A percentile compares a stretch with the other conserved stretches of the same genome.
Evolutionary conservation across 2,888 invertebrate species (phyloP).

Genomic region (Lycocerus yunnanus): DNA sequence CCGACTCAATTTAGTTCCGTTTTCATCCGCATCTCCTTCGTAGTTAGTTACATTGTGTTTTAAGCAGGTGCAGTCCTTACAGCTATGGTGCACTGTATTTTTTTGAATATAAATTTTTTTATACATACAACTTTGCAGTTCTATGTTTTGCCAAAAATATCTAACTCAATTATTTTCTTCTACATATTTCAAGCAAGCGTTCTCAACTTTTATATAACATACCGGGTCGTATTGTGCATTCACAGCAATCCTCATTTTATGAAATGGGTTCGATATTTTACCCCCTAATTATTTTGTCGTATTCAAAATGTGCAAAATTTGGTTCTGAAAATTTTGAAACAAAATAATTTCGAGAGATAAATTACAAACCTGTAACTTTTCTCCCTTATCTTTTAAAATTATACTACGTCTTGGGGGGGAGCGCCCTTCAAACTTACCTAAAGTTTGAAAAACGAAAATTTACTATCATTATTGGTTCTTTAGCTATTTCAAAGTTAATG

Average conservation of each 20-base stretch:
- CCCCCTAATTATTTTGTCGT: neutral
- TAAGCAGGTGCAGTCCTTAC: neutral
- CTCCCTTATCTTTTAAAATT: neutral
- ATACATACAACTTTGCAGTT: neutral
- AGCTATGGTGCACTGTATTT: neutral
- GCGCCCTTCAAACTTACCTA: neutral
- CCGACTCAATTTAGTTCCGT: neutral
- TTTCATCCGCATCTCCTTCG: neutral
- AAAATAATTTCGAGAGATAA: neutral
- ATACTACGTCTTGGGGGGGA: neutral
- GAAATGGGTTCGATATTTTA: neutral
- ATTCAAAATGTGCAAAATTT: neutral
- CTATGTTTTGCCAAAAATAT: neutral
- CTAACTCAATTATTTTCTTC: neutral
- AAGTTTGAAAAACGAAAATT: neutral
- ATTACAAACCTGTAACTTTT: neutral
- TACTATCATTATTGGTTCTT: neutral
- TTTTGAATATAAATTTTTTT: neutral
- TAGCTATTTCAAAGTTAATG: neutral
- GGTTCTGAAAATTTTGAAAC: neutral
- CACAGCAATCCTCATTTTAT: conserved; percentile 13
- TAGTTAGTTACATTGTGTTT: neutral
- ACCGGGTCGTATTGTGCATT: conserved; percentile 18
- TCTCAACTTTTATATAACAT: conserved; percentile 3
- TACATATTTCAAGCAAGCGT: conserved; percentile 6